Evolutionary conservation across 2,797 vertebrate species (phyloP), one percentile per base, ranked within the genome.

Genomic region (Euthynnus affinis): DNA sequence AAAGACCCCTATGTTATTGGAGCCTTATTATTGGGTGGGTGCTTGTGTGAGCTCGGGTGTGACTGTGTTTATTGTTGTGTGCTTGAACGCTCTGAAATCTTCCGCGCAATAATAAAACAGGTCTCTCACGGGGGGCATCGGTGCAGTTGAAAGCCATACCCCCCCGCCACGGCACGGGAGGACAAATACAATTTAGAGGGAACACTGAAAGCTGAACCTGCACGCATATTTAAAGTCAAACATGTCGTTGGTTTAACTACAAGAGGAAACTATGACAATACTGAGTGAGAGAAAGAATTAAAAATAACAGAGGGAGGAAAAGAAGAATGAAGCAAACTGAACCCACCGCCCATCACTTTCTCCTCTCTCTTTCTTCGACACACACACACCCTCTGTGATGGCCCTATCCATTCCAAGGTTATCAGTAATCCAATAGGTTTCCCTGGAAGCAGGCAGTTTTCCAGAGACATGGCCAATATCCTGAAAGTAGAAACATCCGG

Each of bases 401-500:
- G 78, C 71, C 64, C 57, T 85, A 82, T 88, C 88, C 82, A 86
- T 90, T 88, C 83, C 91, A 93, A 91, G 90, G 91, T 93, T 92
- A 92, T 92, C 91, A 89, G 91, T 93, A 92, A 93, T 92, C 90
- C 85, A 91, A 93, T 91, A 93, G 86, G 85, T 82, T 90, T 81
- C 77, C 67, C 84, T 89, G 80, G 76, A 90, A 87, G 87, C 68
- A 65, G 80, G 77, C 74, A 67, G 77, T 76, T 89, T 91, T 87
- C 87, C 87, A 86, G 78, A 85, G 76, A 81, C 63, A 71, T 29
- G 27, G 87, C 82, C 86, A 79, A 92, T 88, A 90, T 90, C 85
- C 87, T 87, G 88, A 86, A 82, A 85, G 78, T 58, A 82, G 87
- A 91, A 90, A 89, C 91, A 91, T 89, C 87, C 80, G 83, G 85